Evolutionary conservation across 2,888 invertebrate species (phyloP).

Genomic region (Thera britannica): DNA sequence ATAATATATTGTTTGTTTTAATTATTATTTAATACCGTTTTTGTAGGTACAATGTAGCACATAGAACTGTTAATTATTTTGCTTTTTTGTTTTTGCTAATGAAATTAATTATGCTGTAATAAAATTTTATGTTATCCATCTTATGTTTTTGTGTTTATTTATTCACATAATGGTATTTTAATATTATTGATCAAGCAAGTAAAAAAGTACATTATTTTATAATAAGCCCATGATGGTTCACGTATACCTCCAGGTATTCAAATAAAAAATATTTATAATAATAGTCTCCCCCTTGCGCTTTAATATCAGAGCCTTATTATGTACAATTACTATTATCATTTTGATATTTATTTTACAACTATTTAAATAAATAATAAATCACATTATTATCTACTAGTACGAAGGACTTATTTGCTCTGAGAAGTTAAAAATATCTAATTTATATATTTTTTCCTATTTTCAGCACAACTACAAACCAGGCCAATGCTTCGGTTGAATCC

Average conservation of each 20-base stretch:
- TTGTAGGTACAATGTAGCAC: neutral
- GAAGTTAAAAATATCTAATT: neutral
- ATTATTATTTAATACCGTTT: neutral
- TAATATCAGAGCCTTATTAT: too few relatives aligned
- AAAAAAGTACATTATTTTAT: too few relatives aligned
- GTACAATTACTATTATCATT: too few relatives aligned
- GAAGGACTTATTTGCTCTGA: too few relatives aligned
- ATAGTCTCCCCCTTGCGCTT: too few relatives aligned
- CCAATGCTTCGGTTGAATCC: conserved; percentile 30
- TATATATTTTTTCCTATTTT: conserved; percentile 37
- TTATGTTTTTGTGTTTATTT: conserved; percentile 1
- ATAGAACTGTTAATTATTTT: neutral
- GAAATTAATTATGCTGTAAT: neutral
- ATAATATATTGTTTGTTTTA: neutral
- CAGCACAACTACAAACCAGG: conserved; percentile 44
- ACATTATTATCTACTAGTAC: too few relatives aligned
- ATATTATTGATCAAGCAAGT: too few relatives aligned
- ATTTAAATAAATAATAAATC: too few relatives aligned
- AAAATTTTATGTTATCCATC: neutral
- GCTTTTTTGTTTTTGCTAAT: neutral
- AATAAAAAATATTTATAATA: too few relatives aligned
- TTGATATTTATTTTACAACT: too few relatives aligned
- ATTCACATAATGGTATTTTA: neutral
- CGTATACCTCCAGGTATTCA: too few relatives aligned
- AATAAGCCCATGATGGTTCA: too few relatives aligned